phyloP scores from a whole-genome alignment of 1,140 invertebrate genomes.

The Aplysia californica region DNA sequence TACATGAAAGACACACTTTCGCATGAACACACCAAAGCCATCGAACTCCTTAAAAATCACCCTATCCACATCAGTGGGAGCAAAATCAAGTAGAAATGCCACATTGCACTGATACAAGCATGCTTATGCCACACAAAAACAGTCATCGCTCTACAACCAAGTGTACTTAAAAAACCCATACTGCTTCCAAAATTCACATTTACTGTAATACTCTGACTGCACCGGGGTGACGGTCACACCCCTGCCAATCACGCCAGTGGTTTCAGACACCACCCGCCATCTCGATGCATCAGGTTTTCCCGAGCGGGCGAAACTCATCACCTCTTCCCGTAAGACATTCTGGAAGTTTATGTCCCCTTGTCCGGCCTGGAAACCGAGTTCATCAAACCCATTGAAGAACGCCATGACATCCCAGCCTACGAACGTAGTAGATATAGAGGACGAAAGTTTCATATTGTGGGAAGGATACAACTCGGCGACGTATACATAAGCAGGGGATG shows the following conservation, averaged over 20 bases:
- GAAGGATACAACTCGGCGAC: conserved; percentile 12
- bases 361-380: conserved; percentile 35
- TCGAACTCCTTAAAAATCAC: too few relatives aligned
- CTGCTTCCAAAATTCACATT: conserved; percentile 14
- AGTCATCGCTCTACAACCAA: too few relatives aligned
- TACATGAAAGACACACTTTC: too few relatives aligned
- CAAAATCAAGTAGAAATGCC: too few relatives aligned
- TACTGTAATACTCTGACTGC: neutral
- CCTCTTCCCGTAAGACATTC: conserved; percentile 38
- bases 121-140: too few relatives aligned
- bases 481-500: conserved; percentile 1
- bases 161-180: conserved; percentile 10
- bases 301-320: conserved; percentile 40
- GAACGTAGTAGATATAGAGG: conserved; percentile 24
- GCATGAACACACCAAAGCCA: too few relatives aligned
- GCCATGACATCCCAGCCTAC: conserved; percentile 52
- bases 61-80: too few relatives aligned
- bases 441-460: neutral
- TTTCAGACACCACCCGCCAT: conserved; percentile 34
- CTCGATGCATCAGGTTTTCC: conserved; percentile 35
- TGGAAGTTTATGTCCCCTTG: conserved; percentile 41
- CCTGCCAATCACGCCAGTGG: conserved; percentile 1
- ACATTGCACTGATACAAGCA: too few relatives aligned
- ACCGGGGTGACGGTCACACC: conserved; percentile 12
- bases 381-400: conserved; percentile 47